phyloP scores from a whole-genome alignment of 2,113 vertebrate genomes.

The Crotalus viridis region DNA sequence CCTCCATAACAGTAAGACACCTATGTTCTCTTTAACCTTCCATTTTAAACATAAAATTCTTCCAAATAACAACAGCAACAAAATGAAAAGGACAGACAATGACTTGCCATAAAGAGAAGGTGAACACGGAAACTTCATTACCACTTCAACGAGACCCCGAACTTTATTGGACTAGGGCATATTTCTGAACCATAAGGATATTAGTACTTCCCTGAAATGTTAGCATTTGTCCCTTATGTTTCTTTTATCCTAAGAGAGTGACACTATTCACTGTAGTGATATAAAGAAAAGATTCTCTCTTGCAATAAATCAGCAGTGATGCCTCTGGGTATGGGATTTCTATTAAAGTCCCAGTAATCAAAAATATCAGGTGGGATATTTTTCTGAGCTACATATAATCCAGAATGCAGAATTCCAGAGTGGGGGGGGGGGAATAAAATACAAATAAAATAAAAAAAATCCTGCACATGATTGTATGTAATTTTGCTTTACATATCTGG shows the following conservation, averaged over 20 bases:
- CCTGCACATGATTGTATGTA: neutral
- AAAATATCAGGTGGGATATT: neutral
- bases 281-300: conserved; percentile 32
- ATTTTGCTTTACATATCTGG: neutral
- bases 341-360: neutral
- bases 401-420: neutral
- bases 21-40: conserved; percentile 66
- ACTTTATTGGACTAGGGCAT: conserved; percentile 61
- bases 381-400: neutral
- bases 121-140: conserved; percentile 68
- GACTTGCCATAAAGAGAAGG: conserved; percentile 58
- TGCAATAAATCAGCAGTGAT: conserved; percentile 50
- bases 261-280: neutral
- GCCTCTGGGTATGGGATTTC: neutral
- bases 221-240: conserved; percentile 45
- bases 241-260: conserved; percentile 17
- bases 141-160: conserved; percentile 44
- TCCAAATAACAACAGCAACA: conserved; percentile 60
- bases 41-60: conserved; percentile 66
- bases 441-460: neutral
- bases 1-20: conserved; percentile 55
- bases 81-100: conserved; percentile 46
- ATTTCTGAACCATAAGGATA: conserved; percentile 64
- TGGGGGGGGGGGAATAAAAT: neutral
- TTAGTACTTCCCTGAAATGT: conserved; percentile 60